A percentile compares a stretch with the other conserved stretches of the same genome.
Evolutionary conservation across 1,140 invertebrate species (phyloP).

Genomic region (Neuroterus valhalla): DNA sequence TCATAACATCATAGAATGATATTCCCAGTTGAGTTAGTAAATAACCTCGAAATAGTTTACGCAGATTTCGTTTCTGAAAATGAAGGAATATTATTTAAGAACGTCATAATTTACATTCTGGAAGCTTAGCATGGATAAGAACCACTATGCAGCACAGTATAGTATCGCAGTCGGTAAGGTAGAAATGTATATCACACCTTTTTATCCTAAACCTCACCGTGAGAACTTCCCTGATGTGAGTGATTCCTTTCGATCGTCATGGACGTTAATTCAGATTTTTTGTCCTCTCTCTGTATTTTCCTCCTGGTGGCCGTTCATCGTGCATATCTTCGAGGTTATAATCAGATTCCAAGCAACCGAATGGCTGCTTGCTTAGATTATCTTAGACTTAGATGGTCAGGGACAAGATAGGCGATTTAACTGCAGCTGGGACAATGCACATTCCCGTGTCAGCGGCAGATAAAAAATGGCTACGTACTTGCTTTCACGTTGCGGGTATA

Average conservation of each 20-base stretch:
- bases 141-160: too few species aligned
- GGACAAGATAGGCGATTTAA: conserved; percentile 18
- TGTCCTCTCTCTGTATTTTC: background rate
- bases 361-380: conserved; percentile 17
- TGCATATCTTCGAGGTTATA: conserved; percentile 22
- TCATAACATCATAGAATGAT: too few species aligned
- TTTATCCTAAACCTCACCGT: too few species aligned
- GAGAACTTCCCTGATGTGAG: background rate
- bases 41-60: too few species aligned
- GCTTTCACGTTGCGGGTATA: background rate
- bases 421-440: conserved; percentile 21
- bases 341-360: conserved; percentile 16
- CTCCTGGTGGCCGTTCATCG: background rate
- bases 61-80: too few species aligned
- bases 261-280: background rate
- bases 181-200: too few species aligned
- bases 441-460: conserved; percentile 8
- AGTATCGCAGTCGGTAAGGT: too few species aligned
- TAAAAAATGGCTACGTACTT: background rate
- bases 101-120: too few species aligned
- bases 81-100: too few species aligned
- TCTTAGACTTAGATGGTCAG: conserved; percentile 28
- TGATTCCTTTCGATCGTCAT: background rate
- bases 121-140: too few species aligned
- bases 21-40: too few species aligned